A percentile compares a stretch with the other conserved stretches of the same genome.
Evolutionary conservation across 2,797 vertebrate genomes (phyloP).

Genomic region (Paramormyrops hopkinsi): DNA sequence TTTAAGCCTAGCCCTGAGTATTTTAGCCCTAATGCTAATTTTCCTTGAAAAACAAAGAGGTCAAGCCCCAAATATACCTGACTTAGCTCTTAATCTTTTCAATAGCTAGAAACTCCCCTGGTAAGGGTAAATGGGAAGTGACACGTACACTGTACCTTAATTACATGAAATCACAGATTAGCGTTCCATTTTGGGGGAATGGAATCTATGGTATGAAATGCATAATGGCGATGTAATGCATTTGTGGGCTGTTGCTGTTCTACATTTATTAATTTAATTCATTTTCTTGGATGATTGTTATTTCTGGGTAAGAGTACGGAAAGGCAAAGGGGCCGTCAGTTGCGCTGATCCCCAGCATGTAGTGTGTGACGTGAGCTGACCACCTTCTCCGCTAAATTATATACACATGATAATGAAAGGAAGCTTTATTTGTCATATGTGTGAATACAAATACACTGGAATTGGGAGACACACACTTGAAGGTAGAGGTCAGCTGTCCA

Average conservation of each 20-base stretch:
- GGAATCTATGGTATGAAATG: not conserved
- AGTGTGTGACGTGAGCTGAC: not conserved
- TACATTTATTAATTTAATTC: not conserved
- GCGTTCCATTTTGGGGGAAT: not conserved
- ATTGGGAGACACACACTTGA: not conserved
- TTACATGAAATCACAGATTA: not conserved
- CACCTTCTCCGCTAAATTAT: not conserved
- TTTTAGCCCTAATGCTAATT: too few relatives aligned
- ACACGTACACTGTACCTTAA: not conserved
- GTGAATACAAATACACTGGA: not conserved
- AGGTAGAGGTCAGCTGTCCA: not conserved
- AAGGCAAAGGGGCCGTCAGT: not conserved
- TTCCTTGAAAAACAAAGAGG: too few relatives aligned
- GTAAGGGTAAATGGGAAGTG: not conserved
- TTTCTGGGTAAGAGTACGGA: not conserved
- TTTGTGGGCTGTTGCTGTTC: not conserved
- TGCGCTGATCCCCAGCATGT: not conserved
- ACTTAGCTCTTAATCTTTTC: too few relatives aligned
- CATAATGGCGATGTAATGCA: not conserved
- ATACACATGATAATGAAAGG: not conserved
- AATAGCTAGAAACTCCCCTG: not conserved
- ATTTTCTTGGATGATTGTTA: not conserved
- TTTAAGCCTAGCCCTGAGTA: too few relatives aligned
- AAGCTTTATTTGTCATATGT: not conserved
- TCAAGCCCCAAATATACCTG: too few relatives aligned